Base-by-base conservation (phyloP, 2,797 vertebrate species). In the Catharus ustulatus region DNA sequence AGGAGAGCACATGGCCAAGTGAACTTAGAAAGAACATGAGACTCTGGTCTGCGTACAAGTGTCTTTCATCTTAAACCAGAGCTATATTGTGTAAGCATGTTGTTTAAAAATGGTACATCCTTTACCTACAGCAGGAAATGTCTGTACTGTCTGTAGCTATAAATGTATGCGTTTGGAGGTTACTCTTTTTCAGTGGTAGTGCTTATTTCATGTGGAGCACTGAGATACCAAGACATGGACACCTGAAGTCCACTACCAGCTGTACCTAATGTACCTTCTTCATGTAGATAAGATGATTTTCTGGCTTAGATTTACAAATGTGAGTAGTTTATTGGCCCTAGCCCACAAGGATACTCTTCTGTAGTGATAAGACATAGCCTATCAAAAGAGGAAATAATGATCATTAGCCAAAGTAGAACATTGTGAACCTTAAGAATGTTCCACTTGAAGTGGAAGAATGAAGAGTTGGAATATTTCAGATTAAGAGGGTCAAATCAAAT, bases 301-400 rank as follows among this genome's bases (percentile, higher is more conserved):
- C 63, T 84, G 81, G 24, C 72, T 80, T 83, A 80, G 45, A 36
- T 77, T 87, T 87, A 80, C 49, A 77, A 38, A 68, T 52, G 8
- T 61, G 62, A 93, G 78, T 84, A n/a, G 58, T 93, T 90, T 91
- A 95, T 63, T 91, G 24, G 64, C 58, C 72, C 89, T 77, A 68
- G 77, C 73, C 74, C 38, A 40, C 55, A 82, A 87, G 77, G 80
- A 85, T 90, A 87, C 34, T 94, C 15, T 51, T 77, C 59, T 42
- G 48, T 19, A 89, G 66, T 69, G 91, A 94, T 95, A 95, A 93
- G 61, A 71, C 15, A 71, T 14, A 79, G 42, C 10, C 78, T 95
- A 91, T 83, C 84, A 86, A 89, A 80, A 90, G 64, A 74, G 59
- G 78, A 94, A 95, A 91, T 88, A 91, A 81, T 74, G 82, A 84